Base-by-base conservation (phyloP, 2,797 vertebrate species). In the Enteromius radiatus region DNA sequence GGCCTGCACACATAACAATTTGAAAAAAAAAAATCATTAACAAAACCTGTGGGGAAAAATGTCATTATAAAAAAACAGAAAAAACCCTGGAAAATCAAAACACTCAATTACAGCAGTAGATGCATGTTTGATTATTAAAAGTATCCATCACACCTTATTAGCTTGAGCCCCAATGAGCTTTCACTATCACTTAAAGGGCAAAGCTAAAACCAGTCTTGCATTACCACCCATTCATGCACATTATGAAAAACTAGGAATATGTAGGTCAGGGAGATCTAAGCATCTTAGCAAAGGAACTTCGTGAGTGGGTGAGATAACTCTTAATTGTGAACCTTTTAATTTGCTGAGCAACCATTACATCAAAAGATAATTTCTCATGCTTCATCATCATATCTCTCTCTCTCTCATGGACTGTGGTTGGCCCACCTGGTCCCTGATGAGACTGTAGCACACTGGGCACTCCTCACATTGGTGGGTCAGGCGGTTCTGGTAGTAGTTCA, bases 391-490 rank as follows among this genome's bases (percentile, higher is more conserved):
- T 71, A 43, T 3, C 9, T 43, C 41, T 67, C 23, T 61, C 23
- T 47, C 3, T 31, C 31, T 43, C 59, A 78, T 31, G 28, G 14
- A 63, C 28, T 33, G 61, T 9, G 61, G 61, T 19, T 33, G 61
- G 61, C 91, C 77, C 89, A 98, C 97, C 96, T 96, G 90, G 0
- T 96, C 93, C 90, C 94, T 93, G 88, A 98, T 93, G 45, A 98
- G 94, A 61, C 92, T 28, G 0, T 97, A 99, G 92, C 97, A 99
- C 71, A 94, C 78, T 0, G 97, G 97, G 14, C 97, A 99, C 85
- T 96, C 95, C 89, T 94, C 95, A 88, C 97, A 99, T 85, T 89
- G 92, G 1, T 94, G 90, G 28, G 93, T 94, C 0, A 14, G 82
- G 0, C 85, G 91, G 81, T 92, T 88, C 2, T 93, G 94, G 94